Percentiles rank a stretch among this genome's conserved stretches.
These are phyloP conservation scores for Bradypodion ventrale DNA, from an alignment of 2,797 vertebrate genomes.

Conservation along the genomic window DNA sequence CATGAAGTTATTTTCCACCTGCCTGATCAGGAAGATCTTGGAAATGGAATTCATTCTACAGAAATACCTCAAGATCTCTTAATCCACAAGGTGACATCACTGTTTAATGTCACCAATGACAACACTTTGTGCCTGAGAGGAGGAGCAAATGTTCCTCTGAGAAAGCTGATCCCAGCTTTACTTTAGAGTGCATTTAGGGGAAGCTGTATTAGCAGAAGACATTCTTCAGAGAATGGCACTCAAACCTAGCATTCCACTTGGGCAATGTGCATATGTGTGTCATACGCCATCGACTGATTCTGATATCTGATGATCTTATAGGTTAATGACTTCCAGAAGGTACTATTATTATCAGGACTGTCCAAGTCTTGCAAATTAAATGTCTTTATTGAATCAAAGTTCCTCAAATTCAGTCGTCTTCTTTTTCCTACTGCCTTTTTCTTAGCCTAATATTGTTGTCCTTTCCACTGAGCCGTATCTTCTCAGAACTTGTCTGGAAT, in stretches of 20 bases:
- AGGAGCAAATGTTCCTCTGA: not conserved
- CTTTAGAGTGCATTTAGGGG: constrained; percentile 13
- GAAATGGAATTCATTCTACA: constrained; percentile 49
- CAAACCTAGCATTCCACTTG: not conserved
- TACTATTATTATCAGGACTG: no score
- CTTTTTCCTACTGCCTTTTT: no score
- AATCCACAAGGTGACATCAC: constrained; percentile 58
- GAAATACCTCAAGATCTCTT: constrained; percentile 63
- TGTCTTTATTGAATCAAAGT: no score
- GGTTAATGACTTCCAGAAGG: no score
- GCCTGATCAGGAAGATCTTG: constrained; percentile 31
- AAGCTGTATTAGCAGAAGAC: accelerated
- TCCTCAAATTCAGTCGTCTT: no score
- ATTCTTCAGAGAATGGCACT: accelerated
- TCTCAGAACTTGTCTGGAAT: no score
- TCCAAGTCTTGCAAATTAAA: no score
- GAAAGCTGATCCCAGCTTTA: not conserved
- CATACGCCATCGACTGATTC: no score
- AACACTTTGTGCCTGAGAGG: accelerated
- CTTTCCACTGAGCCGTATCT: no score
- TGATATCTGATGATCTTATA: no score
- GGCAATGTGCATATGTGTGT: not conserved
- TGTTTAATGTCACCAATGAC: constrained; percentile 20
- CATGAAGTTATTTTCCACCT: constrained; percentile 34
- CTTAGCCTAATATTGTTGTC: no score